Conservation (phyloP, 92 coral and sea anemone species). For the Metridium senile region DNA sequence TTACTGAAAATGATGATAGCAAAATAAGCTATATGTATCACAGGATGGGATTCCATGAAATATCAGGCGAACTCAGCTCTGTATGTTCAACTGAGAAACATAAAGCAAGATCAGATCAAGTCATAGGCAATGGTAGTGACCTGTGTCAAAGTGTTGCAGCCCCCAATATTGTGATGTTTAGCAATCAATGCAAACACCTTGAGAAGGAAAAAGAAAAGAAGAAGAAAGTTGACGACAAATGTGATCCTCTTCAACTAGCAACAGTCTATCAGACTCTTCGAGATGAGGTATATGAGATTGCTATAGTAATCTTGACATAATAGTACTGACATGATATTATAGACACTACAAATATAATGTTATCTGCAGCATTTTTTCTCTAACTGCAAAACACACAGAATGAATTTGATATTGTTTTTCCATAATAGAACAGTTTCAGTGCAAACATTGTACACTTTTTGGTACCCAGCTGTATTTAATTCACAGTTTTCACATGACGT, state of each 20-base stretch:
- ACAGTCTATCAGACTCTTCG: conserved; percentile 65
- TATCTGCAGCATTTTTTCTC: too few relatives aligned
- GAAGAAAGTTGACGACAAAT: conserved; percentile 37
- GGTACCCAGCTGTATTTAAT: too few relatives aligned
- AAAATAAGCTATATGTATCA: neutral
- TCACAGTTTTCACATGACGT: too few relatives aligned
- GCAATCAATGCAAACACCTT: neutral
- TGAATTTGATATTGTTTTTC: too few relatives aligned
- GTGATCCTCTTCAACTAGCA: conserved; percentile 76
- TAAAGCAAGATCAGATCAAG: neutral
- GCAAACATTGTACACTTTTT: too few relatives aligned
- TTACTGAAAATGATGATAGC: neutral
- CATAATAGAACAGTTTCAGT: too few relatives aligned
- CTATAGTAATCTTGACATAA: too few relatives aligned
- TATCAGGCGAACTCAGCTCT: neutral
- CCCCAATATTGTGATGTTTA: conserved; percentile 8
- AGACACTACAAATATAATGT: too few relatives aligned
- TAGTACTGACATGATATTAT: too few relatives aligned
- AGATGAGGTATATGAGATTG: conserved; percentile 66
- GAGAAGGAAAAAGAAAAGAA: conserved; percentile 24
- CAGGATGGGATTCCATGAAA: neutral
- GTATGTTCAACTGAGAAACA: neutral
- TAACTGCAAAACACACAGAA: too few relatives aligned
- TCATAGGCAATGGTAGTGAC: neutral
- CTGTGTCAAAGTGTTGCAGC: neutral